phyloP scores from a whole-genome alignment of 2,888 invertebrate species.

The Cheilosia variabilis region DNA sequence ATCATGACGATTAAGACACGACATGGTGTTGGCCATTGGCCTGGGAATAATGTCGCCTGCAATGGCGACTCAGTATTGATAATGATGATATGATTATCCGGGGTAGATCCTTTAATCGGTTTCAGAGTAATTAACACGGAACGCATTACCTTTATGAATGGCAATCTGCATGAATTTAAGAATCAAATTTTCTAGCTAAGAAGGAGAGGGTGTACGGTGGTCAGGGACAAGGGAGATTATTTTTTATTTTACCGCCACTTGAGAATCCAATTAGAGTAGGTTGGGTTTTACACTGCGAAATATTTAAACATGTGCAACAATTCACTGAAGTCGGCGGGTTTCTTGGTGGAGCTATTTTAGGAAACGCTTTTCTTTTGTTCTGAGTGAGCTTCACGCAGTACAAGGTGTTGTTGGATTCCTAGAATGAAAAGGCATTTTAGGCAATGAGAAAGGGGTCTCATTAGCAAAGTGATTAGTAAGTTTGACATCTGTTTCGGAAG shows the following conservation, averaged over 20 bases:
- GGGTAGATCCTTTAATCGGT: conserved; percentile 75
- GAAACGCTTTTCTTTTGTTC: too few relatives aligned
- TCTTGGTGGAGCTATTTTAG: too few relatives aligned
- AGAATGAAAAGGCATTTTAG: too few relatives aligned
- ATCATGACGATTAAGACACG: conserved; percentile 59
- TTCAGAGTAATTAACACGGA: conserved; percentile 70
- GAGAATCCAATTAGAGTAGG: conserved; percentile 54
- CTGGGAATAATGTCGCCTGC: conserved; percentile 32
- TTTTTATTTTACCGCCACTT: conserved; percentile 65
- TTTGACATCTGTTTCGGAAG: too few relatives aligned
- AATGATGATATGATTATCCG: conserved; percentile 75
- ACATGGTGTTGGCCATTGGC: conserved; percentile 11
- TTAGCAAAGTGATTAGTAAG: too few relatives aligned
- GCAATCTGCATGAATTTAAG: conserved; percentile 72
- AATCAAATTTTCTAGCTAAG: conserved; percentile 57
- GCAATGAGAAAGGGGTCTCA: too few relatives aligned
- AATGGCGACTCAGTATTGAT: conserved; percentile 65
- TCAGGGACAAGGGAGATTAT: conserved; percentile 6
- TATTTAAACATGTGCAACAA: not conserved
- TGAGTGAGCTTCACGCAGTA: too few relatives aligned
- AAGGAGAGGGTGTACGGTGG: not conserved
- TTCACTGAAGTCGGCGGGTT: not conserved
- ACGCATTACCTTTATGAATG: conserved; percentile 69
- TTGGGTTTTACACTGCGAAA: not conserved
- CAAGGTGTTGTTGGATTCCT: too few relatives aligned